Percentiles rank a stretch among this genome's conserved stretches.
phyloP scores from a whole-genome alignment of 53 echinoderm and acorn worm species.

The Holothuria leucospilota region DNA sequence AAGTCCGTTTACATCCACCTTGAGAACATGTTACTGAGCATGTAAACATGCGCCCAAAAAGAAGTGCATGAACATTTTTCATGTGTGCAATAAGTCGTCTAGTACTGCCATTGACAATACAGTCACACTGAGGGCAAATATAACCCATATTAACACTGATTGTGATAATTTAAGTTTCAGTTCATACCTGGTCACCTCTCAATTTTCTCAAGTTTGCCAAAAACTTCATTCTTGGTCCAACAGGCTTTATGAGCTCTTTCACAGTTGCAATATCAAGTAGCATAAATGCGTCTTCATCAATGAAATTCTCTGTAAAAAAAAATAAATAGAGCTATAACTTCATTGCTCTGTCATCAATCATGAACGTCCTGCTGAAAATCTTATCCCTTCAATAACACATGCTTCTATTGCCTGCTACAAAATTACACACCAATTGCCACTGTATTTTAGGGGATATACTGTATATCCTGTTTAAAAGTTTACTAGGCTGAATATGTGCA shows the following conservation, averaged over 20 bases:
- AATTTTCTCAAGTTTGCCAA: constrained; percentile 12
- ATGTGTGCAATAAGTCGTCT: background rate
- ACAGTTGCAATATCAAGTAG: constrained; percentile 34
- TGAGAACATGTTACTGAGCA: constrained; percentile 25
- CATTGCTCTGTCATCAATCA: too few relatives aligned
- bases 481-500: too few relatives aligned
- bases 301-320: constrained; percentile 54
- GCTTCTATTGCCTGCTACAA: too few relatives aligned
- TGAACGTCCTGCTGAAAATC: too few relatives aligned
- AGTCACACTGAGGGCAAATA: constrained; percentile 13
- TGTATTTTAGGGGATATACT: too few relatives aligned
- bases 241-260: constrained; percentile 33
- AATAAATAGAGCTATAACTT: background rate
- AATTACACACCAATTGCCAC: too few relatives aligned
- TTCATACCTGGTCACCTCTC: background rate
- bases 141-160: background rate
- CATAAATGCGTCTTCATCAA: constrained; percentile 59
- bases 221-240: constrained; percentile 32
- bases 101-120: background rate
- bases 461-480: too few relatives aligned
- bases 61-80: constrained; percentile 31
- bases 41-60: constrained; percentile 26
- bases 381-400: too few relatives aligned
- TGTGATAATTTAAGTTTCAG: background rate
- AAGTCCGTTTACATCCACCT: constrained; percentile 30